Percentiles rank a stretch among this genome's conserved stretches.
Conservation (phyloP, 1,140 invertebrate genomes). For the Eriosoma lanigerum region DNA sequence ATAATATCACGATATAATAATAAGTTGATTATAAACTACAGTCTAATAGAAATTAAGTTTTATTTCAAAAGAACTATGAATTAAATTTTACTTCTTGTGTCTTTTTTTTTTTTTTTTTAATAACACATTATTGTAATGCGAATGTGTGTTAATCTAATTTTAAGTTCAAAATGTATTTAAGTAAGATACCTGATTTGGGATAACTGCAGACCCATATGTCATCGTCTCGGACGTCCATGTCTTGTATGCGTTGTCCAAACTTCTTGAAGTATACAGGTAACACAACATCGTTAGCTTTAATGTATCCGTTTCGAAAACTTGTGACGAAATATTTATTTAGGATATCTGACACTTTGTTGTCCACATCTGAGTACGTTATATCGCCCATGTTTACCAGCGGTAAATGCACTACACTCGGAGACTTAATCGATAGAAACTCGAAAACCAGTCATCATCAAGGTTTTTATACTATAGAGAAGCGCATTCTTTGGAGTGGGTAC, state of each 20-base stretch:
- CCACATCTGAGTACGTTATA: constrained; percentile 41
- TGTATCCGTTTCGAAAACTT: constrained; percentile 53
- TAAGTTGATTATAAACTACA: too few relatives aligned
- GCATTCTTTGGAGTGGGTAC: neutral
- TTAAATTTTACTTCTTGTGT: too few relatives aligned
- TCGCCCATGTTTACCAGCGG: neutral
- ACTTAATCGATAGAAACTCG: neutral
- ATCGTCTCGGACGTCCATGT: constrained; percentile 58
- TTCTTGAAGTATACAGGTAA: constrained; percentile 56
- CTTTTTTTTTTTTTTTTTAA: too few relatives aligned
- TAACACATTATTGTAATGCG: too few relatives aligned
- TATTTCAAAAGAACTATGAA: too few relatives aligned
- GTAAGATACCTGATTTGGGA: constrained; percentile 59
- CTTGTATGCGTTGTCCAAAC: constrained; percentile 56
- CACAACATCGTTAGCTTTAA: constrained; percentile 53
- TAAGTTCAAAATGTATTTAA: too few relatives aligned
- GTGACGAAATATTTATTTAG: constrained; percentile 48
- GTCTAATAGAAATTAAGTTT: too few relatives aligned
- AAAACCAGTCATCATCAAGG: neutral
- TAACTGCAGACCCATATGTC: constrained; percentile 60
- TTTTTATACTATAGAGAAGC: constrained; percentile 1
- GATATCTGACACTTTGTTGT: constrained; percentile 15
- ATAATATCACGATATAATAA: too few relatives aligned
- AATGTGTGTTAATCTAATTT: too few relatives aligned
- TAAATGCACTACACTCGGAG: neutral